Conservation (phyloP, 2,888 invertebrate species). For the Bibio marci region DNA sequence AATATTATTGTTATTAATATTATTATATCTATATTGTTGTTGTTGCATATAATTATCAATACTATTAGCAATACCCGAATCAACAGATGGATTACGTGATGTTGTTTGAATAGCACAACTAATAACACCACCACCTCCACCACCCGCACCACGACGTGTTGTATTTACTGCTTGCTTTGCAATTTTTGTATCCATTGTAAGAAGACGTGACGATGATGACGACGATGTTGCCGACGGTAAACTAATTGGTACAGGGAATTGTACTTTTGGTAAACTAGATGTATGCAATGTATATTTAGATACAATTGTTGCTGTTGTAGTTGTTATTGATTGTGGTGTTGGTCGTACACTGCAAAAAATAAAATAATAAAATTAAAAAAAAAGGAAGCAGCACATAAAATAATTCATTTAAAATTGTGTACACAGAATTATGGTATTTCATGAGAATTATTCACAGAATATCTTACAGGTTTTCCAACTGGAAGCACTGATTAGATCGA, state of each 20-base stretch:
- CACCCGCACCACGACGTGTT: slow-evolving; percentile 29
- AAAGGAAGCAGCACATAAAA: too few relatives aligned
- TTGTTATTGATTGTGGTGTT: slow-evolving; percentile 29
- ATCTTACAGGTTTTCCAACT: too few relatives aligned
- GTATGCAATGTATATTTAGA: slow-evolving; percentile 48
- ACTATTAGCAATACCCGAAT: slow-evolving; percentile 27
- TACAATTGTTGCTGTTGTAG: slow-evolving; percentile 24
- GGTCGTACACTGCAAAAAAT: slow-evolving; percentile 19
- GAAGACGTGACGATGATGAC: slow-evolving; percentile 32
- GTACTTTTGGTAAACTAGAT: slow-evolving; percentile 57
- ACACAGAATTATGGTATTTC: not conserved
- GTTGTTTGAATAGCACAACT: too few relatives aligned
- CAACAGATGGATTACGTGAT: slow-evolving; percentile 28
- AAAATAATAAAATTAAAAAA: slow-evolving; percentile 3
- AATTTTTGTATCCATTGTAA: slow-evolving; percentile 45
- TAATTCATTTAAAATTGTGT: not conserved
- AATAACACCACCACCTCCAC: too few relatives aligned
- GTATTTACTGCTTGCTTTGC: slow-evolving; percentile 58
- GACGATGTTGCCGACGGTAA: slow-evolving; percentile 17
- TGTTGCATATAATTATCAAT: slow-evolving; percentile 6
- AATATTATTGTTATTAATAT: slow-evolving; percentile 2
- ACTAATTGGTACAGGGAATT: slow-evolving; percentile 39
- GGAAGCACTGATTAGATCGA: too few relatives aligned
- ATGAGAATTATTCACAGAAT: too few relatives aligned
- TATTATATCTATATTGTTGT: slow-evolving; percentile 10